Percentiles rank a stretch among this genome's conserved stretches.
phyloP scores from a whole-genome alignment of 2,888 invertebrate species.

The Seladonia tumulorum region DNA sequence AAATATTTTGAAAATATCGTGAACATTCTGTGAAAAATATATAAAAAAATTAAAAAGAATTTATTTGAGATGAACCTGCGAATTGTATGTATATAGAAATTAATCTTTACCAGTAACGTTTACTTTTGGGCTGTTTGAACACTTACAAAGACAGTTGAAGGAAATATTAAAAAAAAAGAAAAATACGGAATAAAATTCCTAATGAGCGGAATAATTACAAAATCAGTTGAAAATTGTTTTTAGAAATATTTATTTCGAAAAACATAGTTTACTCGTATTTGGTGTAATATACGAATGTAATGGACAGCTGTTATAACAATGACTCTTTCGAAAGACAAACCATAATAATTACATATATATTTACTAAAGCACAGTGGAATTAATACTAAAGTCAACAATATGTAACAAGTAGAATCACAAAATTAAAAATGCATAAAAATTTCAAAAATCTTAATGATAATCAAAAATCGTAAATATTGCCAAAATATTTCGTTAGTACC shows the following conservation, averaged over 20 bases:
- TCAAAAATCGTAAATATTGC: neutral
- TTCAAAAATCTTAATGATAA: neutral
- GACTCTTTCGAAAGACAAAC: neutral
- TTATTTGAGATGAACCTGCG: neutral
- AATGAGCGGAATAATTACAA: neutral
- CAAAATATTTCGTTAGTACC: neutral
- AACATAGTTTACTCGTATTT: neutral
- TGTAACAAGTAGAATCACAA: neutral
- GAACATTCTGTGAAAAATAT: neutral
- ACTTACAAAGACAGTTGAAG: neutral
- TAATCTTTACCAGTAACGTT: neutral
- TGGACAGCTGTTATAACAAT: slow-evolving; percentile 2
- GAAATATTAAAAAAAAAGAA: neutral
- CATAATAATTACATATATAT: neutral
- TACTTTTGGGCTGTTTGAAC: neutral
- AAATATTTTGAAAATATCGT: neutral
- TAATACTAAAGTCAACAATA: neutral
- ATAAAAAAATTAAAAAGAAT: neutral
- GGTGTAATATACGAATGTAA: neutral
- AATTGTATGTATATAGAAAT: neutral
- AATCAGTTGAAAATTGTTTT: neutral
- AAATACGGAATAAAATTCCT: too few species aligned
- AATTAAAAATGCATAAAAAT: neutral
- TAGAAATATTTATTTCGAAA: neutral
- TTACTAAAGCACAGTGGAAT: neutral